These are phyloP conservation scores for Sphyrna mokarran DNA, from an alignment of 2,113 vertebrate species.

Conservation along the genomic window DNA sequence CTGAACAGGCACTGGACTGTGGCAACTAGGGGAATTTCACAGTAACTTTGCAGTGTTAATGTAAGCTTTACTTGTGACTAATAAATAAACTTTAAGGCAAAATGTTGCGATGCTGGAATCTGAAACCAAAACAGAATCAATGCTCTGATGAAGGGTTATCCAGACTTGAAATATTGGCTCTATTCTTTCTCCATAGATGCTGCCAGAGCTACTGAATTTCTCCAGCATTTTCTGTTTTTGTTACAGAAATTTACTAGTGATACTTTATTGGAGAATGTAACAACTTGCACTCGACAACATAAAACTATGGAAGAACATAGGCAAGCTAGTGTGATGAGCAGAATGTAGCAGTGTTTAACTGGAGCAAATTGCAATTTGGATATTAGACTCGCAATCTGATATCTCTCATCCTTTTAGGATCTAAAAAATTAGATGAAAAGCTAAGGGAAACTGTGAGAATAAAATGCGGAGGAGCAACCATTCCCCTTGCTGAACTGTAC, in stretches of 20 bases:
- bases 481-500: constrained; percentile 48
- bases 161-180: too few species aligned
- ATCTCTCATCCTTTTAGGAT: not conserved
- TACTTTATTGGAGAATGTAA: not conserved
- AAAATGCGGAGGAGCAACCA: not conserved
- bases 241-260: not conserved
- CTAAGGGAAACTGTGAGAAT: not conserved
- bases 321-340: not conserved
- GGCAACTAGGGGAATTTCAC: too few species aligned
- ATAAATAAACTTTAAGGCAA: too few species aligned
- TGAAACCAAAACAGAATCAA: too few species aligned
- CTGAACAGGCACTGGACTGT: too few species aligned
- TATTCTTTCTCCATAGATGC: too few species aligned
- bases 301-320: not conserved
- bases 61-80: too few species aligned
- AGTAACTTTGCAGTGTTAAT: too few species aligned
- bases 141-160: too few species aligned
- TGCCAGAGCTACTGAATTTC: too few species aligned
- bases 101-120: too few species aligned
- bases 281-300: not conserved
- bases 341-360: not conserved
- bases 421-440: not conserved
- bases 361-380: not conserved
- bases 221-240: too few species aligned
- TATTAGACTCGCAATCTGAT: not conserved